phyloP scores from a whole-genome alignment of 2,888 invertebrate species.

The Seira ritae region DNA sequence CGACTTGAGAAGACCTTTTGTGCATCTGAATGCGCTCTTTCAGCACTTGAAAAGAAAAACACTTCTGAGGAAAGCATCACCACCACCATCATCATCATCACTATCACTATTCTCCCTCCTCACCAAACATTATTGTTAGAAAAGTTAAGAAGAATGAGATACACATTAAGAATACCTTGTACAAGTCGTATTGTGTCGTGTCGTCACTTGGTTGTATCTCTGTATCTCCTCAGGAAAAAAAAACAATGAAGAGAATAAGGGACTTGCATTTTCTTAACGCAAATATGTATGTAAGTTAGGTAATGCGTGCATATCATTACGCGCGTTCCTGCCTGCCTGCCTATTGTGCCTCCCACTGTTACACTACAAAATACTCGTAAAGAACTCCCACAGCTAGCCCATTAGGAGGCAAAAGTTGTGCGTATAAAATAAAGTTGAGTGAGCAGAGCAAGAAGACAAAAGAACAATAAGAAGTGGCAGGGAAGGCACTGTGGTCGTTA shows the following conservation, averaged over 20 bases:
- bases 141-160: conserved; percentile 19
- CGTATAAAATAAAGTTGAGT: conserved; percentile 14
- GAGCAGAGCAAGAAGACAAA: conserved; percentile 34
- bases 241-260: not conserved
- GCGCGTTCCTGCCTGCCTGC: not conserved
- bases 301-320: not conserved
- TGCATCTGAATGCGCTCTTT: not conserved
- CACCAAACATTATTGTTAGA: too few relatives aligned
- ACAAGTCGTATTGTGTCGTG: conserved; percentile 31
- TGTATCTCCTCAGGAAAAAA: not conserved
- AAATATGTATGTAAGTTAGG: not conserved
- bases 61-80: conserved; percentile 40
- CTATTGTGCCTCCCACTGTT: conserved; percentile 35
- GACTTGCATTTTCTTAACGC: not conserved
- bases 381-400: conserved; percentile 50
- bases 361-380: conserved; percentile 35
- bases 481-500: conserved; percentile 51
- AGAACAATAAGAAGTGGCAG: conserved; percentile 20
- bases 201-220: conserved; percentile 30
- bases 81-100: conserved; percentile 25
- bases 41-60: conserved; percentile 12
- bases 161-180: conserved; percentile 36
- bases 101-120: too few relatives aligned
- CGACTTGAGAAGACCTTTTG: too few relatives aligned
- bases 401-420: conserved; percentile 50